A percentile compares a stretch with the other conserved stretches of the same genome.
Evolutionary conservation across 1,140 invertebrate genomes (phyloP).

Genomic region (Harlomillsia oculata): DNA sequence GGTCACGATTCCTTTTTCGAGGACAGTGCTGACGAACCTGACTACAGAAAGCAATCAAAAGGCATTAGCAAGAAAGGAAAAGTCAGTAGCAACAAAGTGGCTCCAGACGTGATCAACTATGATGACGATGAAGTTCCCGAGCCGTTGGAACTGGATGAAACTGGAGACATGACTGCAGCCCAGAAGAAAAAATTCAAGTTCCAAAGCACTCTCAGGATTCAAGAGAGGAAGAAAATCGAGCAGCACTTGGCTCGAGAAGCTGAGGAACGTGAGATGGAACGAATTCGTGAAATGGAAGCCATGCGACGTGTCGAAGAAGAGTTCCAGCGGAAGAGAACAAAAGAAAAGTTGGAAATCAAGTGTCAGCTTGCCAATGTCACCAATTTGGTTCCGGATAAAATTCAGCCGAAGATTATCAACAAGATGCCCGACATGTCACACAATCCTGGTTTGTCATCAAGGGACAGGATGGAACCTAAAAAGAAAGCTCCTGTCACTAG

Average conservation of each 20-base stretch:
- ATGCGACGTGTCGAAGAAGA: slow-evolving; percentile 65
- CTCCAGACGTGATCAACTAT: background rate
- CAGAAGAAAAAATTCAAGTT: slow-evolving; percentile 62
- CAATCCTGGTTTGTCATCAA: too few species aligned
- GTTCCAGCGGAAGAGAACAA: slow-evolving; percentile 60
- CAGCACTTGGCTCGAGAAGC: slow-evolving; percentile 63
- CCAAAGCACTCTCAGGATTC: slow-evolving; percentile 66
- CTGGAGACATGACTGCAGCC: too few species aligned
- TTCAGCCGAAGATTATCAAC: background rate
- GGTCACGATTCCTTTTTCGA: slow-evolving; percentile 1
- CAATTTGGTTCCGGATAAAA: background rate
- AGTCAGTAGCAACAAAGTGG: too few species aligned
- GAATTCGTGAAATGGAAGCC: slow-evolving; percentile 61
- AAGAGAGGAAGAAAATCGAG: slow-evolving; percentile 59
- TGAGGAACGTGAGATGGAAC: slow-evolving; percentile 62
- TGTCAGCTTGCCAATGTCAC: slow-evolving; percentile 3
- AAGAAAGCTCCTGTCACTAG: too few species aligned
- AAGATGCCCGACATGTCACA: too few species aligned
- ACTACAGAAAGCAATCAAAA: slow-evolving; percentile 33
- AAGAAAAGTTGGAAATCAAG: slow-evolving; percentile 15
- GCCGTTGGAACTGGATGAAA: too few species aligned
- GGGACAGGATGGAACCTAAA: too few species aligned
- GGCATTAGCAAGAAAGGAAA: slow-evolving; percentile 36
- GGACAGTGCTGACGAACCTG: slow-evolving; percentile 34
- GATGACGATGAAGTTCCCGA: too few species aligned